Conservation (phyloP, 2,113 vertebrate species). For the Megaceryle torquata region DNA sequence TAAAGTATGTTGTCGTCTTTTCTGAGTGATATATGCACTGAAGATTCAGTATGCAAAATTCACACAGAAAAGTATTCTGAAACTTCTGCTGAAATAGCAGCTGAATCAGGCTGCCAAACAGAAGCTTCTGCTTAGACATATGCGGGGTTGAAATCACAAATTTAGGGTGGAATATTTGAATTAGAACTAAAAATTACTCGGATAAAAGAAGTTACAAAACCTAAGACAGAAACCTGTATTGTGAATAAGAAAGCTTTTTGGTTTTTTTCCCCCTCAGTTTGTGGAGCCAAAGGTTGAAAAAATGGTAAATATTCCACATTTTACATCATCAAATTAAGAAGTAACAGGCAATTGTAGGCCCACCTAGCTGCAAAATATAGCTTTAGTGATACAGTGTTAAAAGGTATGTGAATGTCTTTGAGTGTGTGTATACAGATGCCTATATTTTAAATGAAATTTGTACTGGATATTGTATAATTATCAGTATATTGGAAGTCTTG, state of each 20-base stretch:
- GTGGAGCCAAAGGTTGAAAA: neutral
- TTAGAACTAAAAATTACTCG: neutral
- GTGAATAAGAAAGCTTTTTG: neutral
- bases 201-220: neutral
- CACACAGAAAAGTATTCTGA: neutral
- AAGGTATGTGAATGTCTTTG: neutral
- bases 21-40: neutral
- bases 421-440: neutral
- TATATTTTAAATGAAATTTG: neutral
- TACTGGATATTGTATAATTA: neutral
- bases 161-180: neutral
- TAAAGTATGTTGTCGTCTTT: neutral
- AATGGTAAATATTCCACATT: neutral
- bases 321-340: neutral
- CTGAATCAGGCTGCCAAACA: neutral
- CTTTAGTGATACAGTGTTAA: neutral
- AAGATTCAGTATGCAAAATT: neutral
- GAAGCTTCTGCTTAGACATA: neutral
- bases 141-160: neutral
- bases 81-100: neutral
- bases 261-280: neutral
- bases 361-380: neutral
- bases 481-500: neutral
- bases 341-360: neutral
- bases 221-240: neutral